Evolutionary conservation across 1,140 invertebrate genomes (phyloP).

Genomic region (Scaptomyza montana): DNA sequence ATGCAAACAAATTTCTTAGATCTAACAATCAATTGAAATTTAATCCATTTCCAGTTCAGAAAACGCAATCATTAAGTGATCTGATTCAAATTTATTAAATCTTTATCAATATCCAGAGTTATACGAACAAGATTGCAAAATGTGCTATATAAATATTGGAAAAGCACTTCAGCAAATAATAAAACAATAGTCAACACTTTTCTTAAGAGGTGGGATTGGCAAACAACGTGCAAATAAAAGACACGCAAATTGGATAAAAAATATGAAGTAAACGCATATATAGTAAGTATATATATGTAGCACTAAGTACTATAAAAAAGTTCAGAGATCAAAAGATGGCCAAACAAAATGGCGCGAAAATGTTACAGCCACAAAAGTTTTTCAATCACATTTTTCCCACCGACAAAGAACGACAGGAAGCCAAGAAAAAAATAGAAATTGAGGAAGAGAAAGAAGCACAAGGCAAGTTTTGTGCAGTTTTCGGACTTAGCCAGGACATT

Average conservation of each 20-base stretch:
- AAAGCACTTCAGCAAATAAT: slow-evolving; percentile 29
- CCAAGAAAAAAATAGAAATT: background rate
- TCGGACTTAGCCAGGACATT: slow-evolving; percentile 21
- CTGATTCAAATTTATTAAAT: slow-evolving; percentile 8
- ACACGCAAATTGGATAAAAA: slow-evolving; percentile 44
- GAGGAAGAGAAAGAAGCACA: background rate
- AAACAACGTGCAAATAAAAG: slow-evolving; percentile 40
- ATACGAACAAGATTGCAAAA: slow-evolving; percentile 15
- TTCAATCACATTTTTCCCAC: slow-evolving; percentile 63
- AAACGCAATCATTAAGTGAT: too few relatives aligned
- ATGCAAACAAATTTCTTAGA: too few relatives aligned
- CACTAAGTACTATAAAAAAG: slow-evolving; percentile 7
- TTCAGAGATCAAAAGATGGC: slow-evolving; percentile 49
- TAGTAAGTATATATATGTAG: background rate
- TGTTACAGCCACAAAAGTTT: slow-evolving; percentile 63
- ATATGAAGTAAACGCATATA: slow-evolving; percentile 26
- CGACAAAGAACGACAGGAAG: slow-evolving; percentile 29
- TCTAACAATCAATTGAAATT: too few relatives aligned
- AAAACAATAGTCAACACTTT: background rate
- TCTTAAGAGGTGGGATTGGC: background rate
- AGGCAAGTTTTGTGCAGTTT: slow-evolving; percentile 2
- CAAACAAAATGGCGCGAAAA: slow-evolving; percentile 58
- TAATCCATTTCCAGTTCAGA: too few relatives aligned
- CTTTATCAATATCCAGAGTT: background rate
- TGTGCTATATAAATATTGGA: slow-evolving; percentile 37